These are phyloP conservation scores for Macrosteles quadrilineatus DNA, from an alignment of 1,140 invertebrate genomes.

Conservation along the genomic window DNA sequence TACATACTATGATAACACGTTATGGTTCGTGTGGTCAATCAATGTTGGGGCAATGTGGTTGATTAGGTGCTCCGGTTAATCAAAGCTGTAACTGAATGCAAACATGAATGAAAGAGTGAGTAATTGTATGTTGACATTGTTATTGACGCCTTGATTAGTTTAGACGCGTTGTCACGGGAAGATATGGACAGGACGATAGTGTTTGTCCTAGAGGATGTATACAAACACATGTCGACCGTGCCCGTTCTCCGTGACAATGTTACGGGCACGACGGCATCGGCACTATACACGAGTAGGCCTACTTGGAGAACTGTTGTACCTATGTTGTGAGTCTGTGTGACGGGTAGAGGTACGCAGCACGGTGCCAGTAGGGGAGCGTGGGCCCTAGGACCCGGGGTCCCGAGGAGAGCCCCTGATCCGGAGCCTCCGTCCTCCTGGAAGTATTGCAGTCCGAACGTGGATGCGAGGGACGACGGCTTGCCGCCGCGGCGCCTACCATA, in stretches of 20 bases:
- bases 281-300: neutral
- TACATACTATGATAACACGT: too few species aligned
- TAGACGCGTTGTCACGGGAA: too few species aligned
- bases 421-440: conserved; percentile 35
- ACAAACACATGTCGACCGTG: conserved; percentile 11
- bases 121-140: too few species aligned
- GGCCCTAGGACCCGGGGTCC: conserved; percentile 26
- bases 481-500: conserved; percentile 38
- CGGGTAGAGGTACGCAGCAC: conserved; percentile 40
- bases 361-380: conserved; percentile 35
- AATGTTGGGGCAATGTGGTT: too few species aligned
- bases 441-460: conserved; percentile 37
- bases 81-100: too few species aligned
- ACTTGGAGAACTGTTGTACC: too few species aligned
- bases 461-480: conserved; percentile 35
- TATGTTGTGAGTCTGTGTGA: conserved; percentile 42
- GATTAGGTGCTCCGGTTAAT: too few species aligned
- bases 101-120: too few species aligned
- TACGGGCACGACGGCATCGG: conserved; percentile 12
- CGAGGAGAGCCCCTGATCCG: conserved; percentile 23
- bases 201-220: conserved; percentile 5
- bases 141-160: too few species aligned
- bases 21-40: too few species aligned
- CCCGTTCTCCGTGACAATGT: neutral
- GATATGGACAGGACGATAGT: too few species aligned